Percentiles rank a stretch among this genome's conserved stretches.
Evolutionary conservation across 1,140 invertebrate genomes (phyloP).

Genomic region (Temnothorax curvispinosus): DNA sequence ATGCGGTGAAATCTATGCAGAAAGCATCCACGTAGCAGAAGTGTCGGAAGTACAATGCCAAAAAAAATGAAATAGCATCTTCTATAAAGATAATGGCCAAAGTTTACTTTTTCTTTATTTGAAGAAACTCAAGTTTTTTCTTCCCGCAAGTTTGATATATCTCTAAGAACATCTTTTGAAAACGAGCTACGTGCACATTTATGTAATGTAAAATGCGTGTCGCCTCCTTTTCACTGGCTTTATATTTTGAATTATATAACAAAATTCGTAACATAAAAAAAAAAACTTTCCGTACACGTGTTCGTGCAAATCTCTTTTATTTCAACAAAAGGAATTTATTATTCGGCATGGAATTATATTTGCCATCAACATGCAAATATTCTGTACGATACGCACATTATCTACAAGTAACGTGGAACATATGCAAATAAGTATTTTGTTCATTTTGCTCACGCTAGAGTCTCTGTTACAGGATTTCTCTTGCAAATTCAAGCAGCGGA

Average conservation of each 20-base stretch:
- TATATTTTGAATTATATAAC: background rate
- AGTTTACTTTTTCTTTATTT: constrained; percentile 30
- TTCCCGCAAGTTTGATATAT: constrained; percentile 11
- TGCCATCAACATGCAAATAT: background rate
- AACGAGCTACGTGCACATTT: background rate
- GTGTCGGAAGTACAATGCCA: background rate
- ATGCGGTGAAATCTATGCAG: background rate
- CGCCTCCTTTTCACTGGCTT: background rate
- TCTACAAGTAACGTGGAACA: background rate
- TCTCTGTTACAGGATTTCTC: background rate
- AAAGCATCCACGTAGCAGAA: background rate
- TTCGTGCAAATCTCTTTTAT: background rate
- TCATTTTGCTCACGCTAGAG: background rate
- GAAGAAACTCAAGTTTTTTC: constrained; percentile 29
- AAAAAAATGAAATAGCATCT: constrained; percentile 8
- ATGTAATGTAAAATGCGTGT: background rate
- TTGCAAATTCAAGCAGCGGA: background rate
- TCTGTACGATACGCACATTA: background rate
- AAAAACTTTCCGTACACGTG: background rate
- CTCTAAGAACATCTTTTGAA: constrained; percentile 14
- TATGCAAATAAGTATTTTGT: background rate
- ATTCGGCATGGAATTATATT: background rate
- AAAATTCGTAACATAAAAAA: background rate
- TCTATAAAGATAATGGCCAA: constrained; percentile 30
- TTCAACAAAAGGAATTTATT: background rate